Conservation (phyloP, 2,888 invertebrate species). For the Aplocera efformata region DNA sequence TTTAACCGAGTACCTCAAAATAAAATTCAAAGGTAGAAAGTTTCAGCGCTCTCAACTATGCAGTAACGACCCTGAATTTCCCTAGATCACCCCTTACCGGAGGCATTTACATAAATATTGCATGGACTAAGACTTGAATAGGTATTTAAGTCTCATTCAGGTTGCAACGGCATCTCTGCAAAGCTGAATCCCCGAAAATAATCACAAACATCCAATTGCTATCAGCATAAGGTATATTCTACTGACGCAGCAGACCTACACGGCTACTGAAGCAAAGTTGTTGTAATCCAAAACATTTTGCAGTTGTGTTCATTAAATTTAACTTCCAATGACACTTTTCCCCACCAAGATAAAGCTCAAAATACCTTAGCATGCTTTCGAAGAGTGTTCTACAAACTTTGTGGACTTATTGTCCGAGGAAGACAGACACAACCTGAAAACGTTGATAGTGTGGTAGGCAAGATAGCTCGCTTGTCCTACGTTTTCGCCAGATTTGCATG, state of each 20-base stretch:
- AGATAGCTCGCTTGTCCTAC: conserved; percentile 35
- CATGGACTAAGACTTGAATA: conserved; percentile 50
- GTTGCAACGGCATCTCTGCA: conserved; percentile 29
- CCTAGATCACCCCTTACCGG: conserved; percentile 34
- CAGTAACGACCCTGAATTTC: conserved; percentile 32
- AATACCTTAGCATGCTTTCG: conserved; percentile 4
- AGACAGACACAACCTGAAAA: conserved; percentile 37
- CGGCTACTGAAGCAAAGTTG: conserved; percentile 19
- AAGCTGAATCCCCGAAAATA: conserved; percentile 28
- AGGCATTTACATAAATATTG: conserved; percentile 56
- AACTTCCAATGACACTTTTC: conserved; percentile 12
- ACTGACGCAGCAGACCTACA: conserved; percentile 1
- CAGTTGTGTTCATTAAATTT: conserved; percentile 4
- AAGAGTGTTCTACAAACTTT: conserved; percentile 11
- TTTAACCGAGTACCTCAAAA: conserved; percentile 3
- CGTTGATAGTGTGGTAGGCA: conserved; percentile 40
- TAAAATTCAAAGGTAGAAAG: conserved; percentile 15
- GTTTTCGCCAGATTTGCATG: conserved; percentile 38
- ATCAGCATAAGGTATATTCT: conserved; percentile 19
- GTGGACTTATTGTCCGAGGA: conserved; percentile 35
- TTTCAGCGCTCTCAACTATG: conserved; percentile 20
- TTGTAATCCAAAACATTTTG: conserved; percentile 12
- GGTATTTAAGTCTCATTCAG: conserved; percentile 59
- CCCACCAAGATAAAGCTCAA: conserved; percentile 6
- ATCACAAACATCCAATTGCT: conserved; percentile 2